A percentile compares a stretch with the other conserved stretches of the same genome.
Evolutionary conservation across 2,888 invertebrate species (phyloP).

Genomic region (Acanthosepion esculentum): DNA sequence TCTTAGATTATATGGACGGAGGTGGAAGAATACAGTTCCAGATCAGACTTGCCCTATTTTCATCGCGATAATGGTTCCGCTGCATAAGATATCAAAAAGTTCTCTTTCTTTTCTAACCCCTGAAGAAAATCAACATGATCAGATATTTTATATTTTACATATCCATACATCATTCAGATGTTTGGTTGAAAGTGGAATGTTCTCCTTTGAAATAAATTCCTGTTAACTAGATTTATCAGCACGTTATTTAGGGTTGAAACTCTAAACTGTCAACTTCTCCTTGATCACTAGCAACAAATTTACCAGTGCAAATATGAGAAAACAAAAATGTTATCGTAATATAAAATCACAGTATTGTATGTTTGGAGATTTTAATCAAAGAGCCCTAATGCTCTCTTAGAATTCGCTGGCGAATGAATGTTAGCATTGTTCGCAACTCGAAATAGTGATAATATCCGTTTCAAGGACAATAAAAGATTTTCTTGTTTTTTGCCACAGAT

Average conservation of each 20-base stretch:
- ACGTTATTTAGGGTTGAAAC: not conserved
- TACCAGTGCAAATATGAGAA: not conserved
- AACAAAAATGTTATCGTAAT: not conserved
- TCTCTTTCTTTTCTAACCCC: too few relatives aligned
- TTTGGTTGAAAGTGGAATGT: not conserved
- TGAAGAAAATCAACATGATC: too few relatives aligned
- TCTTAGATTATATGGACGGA: too few relatives aligned
- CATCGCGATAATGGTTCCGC: too few relatives aligned
- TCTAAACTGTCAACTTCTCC: not conserved
- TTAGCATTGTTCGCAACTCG: not conserved
- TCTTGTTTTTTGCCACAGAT: not conserved
- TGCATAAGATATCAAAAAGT: too few relatives aligned
- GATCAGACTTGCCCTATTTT: too few relatives aligned
- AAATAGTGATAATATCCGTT: not conserved
- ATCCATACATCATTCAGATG: too few relatives aligned
- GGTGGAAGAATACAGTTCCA: too few relatives aligned
- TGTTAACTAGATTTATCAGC: not conserved
- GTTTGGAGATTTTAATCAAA: not conserved
- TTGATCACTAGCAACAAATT: not conserved
- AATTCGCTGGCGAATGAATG: not conserved
- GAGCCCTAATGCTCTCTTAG: not conserved
- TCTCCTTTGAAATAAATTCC: not conserved
- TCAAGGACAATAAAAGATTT: not conserved
- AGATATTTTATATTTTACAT: too few relatives aligned
- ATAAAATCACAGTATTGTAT: not conserved